phyloP scores from a whole-genome alignment of 2,888 invertebrate genomes.

The Argyra leucocephala region DNA sequence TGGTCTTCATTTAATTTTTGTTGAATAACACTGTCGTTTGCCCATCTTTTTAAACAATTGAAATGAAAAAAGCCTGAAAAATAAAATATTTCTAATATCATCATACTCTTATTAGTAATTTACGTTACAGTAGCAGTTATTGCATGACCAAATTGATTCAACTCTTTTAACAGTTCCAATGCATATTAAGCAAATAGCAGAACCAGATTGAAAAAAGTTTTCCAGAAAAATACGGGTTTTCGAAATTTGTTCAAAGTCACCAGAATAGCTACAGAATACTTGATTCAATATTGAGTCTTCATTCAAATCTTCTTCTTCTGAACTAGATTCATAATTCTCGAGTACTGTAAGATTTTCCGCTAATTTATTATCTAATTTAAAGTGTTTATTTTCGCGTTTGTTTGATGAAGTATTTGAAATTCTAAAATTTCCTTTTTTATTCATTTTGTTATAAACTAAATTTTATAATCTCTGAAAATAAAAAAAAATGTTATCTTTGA shows the following conservation, averaged over 20 bases:
- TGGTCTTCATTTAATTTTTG: conserved; percentile 52
- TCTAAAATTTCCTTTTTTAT: neutral
- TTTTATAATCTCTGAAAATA: neutral
- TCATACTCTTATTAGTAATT: neutral
- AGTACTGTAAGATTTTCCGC: conserved; percentile 43
- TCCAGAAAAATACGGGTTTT: conserved; percentile 65
- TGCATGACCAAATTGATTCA: conserved; percentile 81
- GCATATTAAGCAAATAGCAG: conserved; percentile 80
- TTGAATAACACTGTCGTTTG: conserved; percentile 71
- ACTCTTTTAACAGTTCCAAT: conserved; percentile 74
- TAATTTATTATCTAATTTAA: conserved; percentile 36
- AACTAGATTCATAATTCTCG: conserved; percentile 47
- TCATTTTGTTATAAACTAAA: neutral
- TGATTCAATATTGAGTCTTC: conserved; percentile 39
- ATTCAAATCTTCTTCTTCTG: conserved; percentile 48
- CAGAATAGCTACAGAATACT: conserved; percentile 47
- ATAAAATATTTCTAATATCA: neutral
- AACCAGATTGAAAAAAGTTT: conserved; percentile 68
- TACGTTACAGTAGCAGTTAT: conserved; percentile 57
- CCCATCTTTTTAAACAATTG: conserved; percentile 84
- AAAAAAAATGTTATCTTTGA: neutral
- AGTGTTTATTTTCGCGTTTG: neutral
- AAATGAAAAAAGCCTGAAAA: conserved; percentile 64
- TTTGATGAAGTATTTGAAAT: neutral
- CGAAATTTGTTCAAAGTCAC: conserved; percentile 43